Conservation (phyloP, 2,113 vertebrate genomes). For the Epinephelus moara region DNA sequence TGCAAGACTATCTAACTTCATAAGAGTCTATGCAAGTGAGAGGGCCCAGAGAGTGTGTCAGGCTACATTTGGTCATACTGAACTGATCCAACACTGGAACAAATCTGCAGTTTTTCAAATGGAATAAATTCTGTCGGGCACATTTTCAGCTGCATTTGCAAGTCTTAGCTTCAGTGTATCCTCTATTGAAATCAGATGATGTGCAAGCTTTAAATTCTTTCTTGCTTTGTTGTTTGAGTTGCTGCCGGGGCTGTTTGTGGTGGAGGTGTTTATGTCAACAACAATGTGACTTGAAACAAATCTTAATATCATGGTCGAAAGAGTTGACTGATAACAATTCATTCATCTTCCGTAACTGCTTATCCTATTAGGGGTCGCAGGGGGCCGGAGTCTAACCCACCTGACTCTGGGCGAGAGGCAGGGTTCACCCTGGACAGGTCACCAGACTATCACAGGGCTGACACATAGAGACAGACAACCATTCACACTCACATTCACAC, state of each 20-base stretch:
- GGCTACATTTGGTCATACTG: conserved; percentile 3
- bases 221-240: not conserved
- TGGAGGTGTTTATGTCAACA: not conserved
- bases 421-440: no score
- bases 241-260: not conserved
- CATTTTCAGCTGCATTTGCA: not conserved
- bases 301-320: no score
- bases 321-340: no score
- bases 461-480: no score
- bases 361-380: no score
- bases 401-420: no score
- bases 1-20: not conserved
- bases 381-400: no score
- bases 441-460: no score
- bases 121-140: not conserved
- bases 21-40: not conserved
- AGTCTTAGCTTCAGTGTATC: not conserved
- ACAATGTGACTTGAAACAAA: not conserved
- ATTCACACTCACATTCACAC: no score
- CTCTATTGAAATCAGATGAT: not conserved
- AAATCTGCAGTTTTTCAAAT: not conserved
- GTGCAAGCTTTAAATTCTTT: not conserved
- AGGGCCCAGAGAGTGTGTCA: not conserved
- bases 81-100: not conserved
- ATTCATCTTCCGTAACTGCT: no score